Percentiles rank a stretch among this genome's conserved stretches.
phyloP scores from a whole-genome alignment of 2,797 vertebrate species.

The Typhlichthys eigenmanni region DNA sequence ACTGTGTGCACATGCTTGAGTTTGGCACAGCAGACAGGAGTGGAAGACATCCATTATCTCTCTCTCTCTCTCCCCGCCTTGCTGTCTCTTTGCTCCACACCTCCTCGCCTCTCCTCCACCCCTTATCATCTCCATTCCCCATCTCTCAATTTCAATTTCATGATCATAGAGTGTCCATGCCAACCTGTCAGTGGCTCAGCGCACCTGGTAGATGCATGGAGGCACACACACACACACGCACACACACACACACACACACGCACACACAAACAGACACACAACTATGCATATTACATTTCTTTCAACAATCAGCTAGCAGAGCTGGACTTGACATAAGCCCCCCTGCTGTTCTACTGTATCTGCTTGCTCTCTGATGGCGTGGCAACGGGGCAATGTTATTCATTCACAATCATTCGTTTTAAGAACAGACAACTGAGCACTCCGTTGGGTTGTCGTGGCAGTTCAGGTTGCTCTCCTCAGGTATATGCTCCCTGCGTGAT shows the following conservation, averaged over 20 bases:
- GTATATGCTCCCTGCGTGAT: slow-evolving; percentile 12
- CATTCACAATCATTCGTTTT: slow-evolving; percentile 9
- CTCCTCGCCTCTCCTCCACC: slow-evolving; percentile 10
- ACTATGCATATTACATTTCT: neutral
- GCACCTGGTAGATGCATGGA: neutral
- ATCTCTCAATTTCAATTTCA: slow-evolving; percentile 1
- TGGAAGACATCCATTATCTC: neutral
- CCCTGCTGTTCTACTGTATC: slow-evolving; percentile 17
- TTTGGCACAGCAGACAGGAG: too few relatives aligned
- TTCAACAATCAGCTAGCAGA: slow-evolving; percentile 31
- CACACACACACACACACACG: slow-evolving; percentile 9
- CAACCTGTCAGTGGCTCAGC: slow-evolving; percentile 1
- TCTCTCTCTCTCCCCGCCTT: neutral
- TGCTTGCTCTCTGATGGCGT: too few relatives aligned
- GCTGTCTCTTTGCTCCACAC: neutral
- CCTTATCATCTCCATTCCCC: slow-evolving; percentile 6
- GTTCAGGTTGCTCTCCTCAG: slow-evolving; percentile 36
- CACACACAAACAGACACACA: slow-evolving; percentile 9
- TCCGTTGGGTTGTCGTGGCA: slow-evolving; percentile 17
- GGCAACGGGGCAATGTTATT: slow-evolving; percentile 56
- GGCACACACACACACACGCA: neutral
- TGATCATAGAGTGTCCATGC: slow-evolving; percentile 2
- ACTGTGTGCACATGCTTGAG: too few relatives aligned
- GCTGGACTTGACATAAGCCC: slow-evolving; percentile 30
- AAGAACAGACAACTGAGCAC: slow-evolving; percentile 45